Evolutionary conservation across 2,888 invertebrate species (phyloP), one percentile per base, ranked within the genome.

Genomic region (Agrochola circellaris): DNA sequence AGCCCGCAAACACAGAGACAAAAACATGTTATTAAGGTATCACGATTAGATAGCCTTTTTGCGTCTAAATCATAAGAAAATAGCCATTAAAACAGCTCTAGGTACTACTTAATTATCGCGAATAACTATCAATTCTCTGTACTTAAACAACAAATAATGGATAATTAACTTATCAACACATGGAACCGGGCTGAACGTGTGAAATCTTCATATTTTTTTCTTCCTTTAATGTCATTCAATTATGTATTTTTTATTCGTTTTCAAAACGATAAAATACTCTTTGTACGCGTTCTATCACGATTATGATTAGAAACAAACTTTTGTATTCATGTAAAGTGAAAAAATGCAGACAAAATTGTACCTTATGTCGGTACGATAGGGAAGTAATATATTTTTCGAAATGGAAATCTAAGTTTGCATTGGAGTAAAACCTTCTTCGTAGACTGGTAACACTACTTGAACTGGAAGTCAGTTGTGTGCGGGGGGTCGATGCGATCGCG

Each of bases 231-330:
- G 82, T 89, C 91, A 93, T 92, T 92, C 90, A 93, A 92, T 92
- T 91, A 91, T 84, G 88, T 90, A 82, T 92, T 89, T 93, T 93
- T 93, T 91, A 87, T 90, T 90, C 89, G 81, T 90, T 90, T 89
- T 89, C 81, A 85, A 89, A 86, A 88, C 89, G 90, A 93, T 92
- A 92, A 91, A 89, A 85, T 87, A 83, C 89, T 89, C 91, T 90
- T 92, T 94, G 93, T 94, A 90, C 88, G 89, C 84, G 90, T 89
- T 90, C 90, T 93, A 93, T 93, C 92, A 89, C 89, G 91, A 93
- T 92, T 91, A 86, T 81, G 80, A 79, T 83, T 85, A 74, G 84
- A 82, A 84, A 86, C 90, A 84, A 90, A 82, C 45, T 69, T 69
- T 48, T 58, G 2, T 61, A 54, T 72, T 54, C 88, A 45, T 23